Base-by-base conservation (phyloP, 2,797 vertebrate species). In the Rhinichthys osculus region DNA sequence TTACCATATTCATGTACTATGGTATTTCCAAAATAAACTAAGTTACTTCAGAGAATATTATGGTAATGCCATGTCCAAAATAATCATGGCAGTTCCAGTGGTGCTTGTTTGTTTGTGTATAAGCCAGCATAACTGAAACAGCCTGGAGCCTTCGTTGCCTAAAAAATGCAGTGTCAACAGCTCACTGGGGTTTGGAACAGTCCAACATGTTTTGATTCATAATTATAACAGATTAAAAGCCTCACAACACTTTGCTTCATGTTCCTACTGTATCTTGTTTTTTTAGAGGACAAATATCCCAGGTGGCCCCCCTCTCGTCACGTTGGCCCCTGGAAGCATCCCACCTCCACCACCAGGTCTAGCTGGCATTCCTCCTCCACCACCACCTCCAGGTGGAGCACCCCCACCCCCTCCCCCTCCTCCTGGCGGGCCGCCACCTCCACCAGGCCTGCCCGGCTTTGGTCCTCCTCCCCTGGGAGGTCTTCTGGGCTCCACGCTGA, bases 401-500 rank as follows among this genome's bases (percentile, higher is more conserved):
- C 84, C 90, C 40, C 67, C 92, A 30, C 66, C 92, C 33, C 86
- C 90, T 1, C 96, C 95, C 0, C 93, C 91, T 0, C 88, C 78
- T 7, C 87, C 87, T 3, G 89, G 89, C 1, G 88, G 79, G 47
- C 90, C 95, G 0, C 96, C 88, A 42, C 85, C 85, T 71, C 85
- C 86, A 7, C 85, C 96, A 0, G 95, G 95, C 0, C 93, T 95
- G 1, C 94, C 95, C 0, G 94, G 94, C 0, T 95, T 94, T 5
- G 95, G 95, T 14, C 88, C 94, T 80, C 95, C 95, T 73, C 93
- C 94, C 1, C 94, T 93, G 0, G 96, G 95, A n/a, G 94, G 94
- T 62, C 94, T 95, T 0, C 38, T 94, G 70, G 94, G 95, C 21
- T 89, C 91, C 5, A 84, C 88, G 7, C 91, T 95, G 54, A 97